These are phyloP conservation scores for Selenia dentaria DNA, from an alignment of 2,888 invertebrate species.

Conservation along the genomic window DNA sequence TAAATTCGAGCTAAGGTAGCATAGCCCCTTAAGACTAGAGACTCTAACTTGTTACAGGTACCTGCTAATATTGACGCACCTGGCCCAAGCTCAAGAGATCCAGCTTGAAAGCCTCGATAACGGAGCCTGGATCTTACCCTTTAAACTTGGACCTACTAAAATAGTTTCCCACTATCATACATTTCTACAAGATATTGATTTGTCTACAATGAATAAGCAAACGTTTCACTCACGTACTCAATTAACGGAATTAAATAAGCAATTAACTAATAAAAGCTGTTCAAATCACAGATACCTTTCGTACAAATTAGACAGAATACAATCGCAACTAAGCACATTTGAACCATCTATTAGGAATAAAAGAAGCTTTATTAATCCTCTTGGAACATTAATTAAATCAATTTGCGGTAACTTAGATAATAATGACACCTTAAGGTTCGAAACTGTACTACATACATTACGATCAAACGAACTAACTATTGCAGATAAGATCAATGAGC, in stretches of 20 bases:
- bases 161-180: neutral
- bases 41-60: slow-evolving; percentile 37
- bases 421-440: no score
- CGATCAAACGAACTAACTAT: slow-evolving; percentile 32
- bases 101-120: no score
- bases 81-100: no score
- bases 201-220: neutral
- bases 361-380: slow-evolving; percentile 12
- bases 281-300: neutral
- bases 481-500: no score
- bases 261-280: neutral
- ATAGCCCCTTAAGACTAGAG: no score
- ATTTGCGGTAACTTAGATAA: slow-evolving; percentile 18
- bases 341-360: slow-evolving; percentile 2
- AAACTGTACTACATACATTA: slow-evolving; percentile 33
- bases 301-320: neutral
- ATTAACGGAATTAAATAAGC: neutral
- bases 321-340: neutral
- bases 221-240: neutral
- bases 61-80: slow-evolving; percentile 25
- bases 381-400: slow-evolving; percentile 18
- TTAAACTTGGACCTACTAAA: slow-evolving; percentile 7
- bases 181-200: neutral
- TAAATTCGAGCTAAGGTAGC: no score
- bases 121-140: slow-evolving; percentile 28